Base-by-base conservation (phyloP, 23 tunicate species). In the Trididemnum clinides region DNA sequence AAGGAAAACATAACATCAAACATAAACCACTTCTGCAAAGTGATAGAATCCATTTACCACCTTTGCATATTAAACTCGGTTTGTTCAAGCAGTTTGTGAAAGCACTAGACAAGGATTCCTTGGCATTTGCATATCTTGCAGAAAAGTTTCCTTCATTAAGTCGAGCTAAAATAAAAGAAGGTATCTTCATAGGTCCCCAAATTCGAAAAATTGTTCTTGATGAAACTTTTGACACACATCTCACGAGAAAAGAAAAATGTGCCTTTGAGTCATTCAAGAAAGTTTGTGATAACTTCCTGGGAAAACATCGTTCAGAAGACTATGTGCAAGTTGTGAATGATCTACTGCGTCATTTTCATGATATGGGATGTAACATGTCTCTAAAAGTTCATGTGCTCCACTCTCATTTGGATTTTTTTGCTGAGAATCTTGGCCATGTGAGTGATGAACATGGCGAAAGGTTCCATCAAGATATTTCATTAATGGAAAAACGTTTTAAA, bases 361-460 rank as follows among this genome's bases (percentile, higher is more conserved):
- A 59, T 59, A n/a, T 59, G 66, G 66, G 66, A 59, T 59, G 66
- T 59, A 59, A 59, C 66, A 59, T 59, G 66, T 59, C 66, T 10
- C 66, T 59, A 59, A 59, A 59, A 59, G 66, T 59, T 59, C 66
- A 59, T n/a, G 66, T 59, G 66, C 66, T 59, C 66, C 66, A 59
- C 66, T 59, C 66, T 59, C 66, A 59, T 59, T 59, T 59, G 25
- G 66, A 59, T 59, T 59, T 59, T 59, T 44, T 59, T n/a, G 66
- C 66, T 15, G 23, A 59, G 66, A 59, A 59, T 59, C 66, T 59
- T 59, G 66, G 66, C 25, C 5, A 59, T 59, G 66, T 59, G 66
- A 59, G 66, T 15, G 66, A 59, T 59, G 66, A 59, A n/a, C 66
- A 59, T 59, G 66, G 66, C 66, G 66, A 59, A n/a, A 59, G 66